Evolutionary conservation across 2,113 vertebrate genomes (phyloP), one percentile per base, ranked within the genome.

Genomic region (Melospiza melodia): DNA sequence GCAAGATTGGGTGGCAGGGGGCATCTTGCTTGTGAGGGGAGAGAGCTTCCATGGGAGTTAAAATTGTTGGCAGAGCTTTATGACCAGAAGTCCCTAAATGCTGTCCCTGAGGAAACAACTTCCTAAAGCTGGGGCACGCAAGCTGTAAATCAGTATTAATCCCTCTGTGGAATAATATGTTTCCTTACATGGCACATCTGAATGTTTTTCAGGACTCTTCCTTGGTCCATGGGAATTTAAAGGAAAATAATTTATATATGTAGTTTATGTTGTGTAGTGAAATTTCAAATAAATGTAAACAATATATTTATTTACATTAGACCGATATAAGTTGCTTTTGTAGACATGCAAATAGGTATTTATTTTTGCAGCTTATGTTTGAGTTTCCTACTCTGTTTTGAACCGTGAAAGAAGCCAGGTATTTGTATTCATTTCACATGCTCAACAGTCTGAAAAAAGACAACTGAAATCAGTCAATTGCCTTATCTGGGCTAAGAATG

Each of bases 381-480:
- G 68, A 46, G 14, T 55, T 80, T 66, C 51, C 27, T 72, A 1
- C 75, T 92, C 67, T 66, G n/a, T 88, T 94, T 62, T 69, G 65
- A 73, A 55, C 21, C 2, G 6, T 74, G 44, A 75, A 84, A 78
- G 90, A 87, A 80, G 41, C 8, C 28, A 37, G 58, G 31, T 80
- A 90, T 92, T 80, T 77, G 21, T 87, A 90, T 94, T 95, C 35
- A 24, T 88, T 88, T 83, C 35, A 9, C 27, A 43, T 31, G n/a
- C 55, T 84, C 68, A 54, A 6, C 44, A 44, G 43, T 80, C 82
- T 92, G 75, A 79, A 76, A 82, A 79, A 52, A 92, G 76, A 90
- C 27, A 77, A 58, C 72, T 66, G 83, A 73, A 79, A 87, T 88
- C 51, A 46, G 43, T 94, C 79, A 76, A 15, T 65, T 92, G 54